Evolutionary conservation across 2,888 invertebrate genomes (phyloP).

Genomic region (Brachyptera putata): DNA sequence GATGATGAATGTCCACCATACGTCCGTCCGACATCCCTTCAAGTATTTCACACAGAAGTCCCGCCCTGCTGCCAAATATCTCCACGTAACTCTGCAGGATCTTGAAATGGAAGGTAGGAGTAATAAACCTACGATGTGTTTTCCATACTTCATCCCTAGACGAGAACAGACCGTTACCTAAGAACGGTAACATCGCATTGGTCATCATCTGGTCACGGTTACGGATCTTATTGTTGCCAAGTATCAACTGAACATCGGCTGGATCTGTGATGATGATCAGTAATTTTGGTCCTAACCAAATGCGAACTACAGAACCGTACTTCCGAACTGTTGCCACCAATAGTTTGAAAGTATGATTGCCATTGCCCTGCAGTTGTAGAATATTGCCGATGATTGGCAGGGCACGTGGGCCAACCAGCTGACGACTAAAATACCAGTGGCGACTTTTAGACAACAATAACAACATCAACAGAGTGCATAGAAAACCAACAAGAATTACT

Average conservation of each 20-base stretch:
- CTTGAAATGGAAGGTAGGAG: slow-evolving; percentile 23
- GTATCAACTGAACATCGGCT: background rate
- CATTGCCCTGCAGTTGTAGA: background rate
- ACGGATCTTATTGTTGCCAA: background rate
- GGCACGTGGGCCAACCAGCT: background rate
- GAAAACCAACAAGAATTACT: too few species aligned
- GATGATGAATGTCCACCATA: slow-evolving; percentile 17
- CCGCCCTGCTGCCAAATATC: slow-evolving; percentile 21
- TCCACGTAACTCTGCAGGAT: slow-evolving; percentile 23
- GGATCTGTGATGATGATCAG: background rate
- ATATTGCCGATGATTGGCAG: background rate
- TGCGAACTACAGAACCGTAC: background rate
- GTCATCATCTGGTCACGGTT: background rate
- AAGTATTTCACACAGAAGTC: slow-evolving; percentile 15
- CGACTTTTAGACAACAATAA: background rate
- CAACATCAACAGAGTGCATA: background rate
- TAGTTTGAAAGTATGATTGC: background rate
- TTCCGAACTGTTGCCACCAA: background rate
- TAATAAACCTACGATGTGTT: slow-evolving; percentile 24
- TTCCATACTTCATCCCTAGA: slow-evolving; percentile 20
- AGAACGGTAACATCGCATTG: background rate
- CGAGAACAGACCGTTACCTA: slow-evolving; percentile 15
- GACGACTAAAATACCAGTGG: background rate
- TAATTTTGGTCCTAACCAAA: background rate
- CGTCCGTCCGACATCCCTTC: background rate